These are phyloP conservation scores for Hycleus cichorii DNA, from an alignment of 1,140 invertebrate genomes.

Conservation along the genomic window DNA sequence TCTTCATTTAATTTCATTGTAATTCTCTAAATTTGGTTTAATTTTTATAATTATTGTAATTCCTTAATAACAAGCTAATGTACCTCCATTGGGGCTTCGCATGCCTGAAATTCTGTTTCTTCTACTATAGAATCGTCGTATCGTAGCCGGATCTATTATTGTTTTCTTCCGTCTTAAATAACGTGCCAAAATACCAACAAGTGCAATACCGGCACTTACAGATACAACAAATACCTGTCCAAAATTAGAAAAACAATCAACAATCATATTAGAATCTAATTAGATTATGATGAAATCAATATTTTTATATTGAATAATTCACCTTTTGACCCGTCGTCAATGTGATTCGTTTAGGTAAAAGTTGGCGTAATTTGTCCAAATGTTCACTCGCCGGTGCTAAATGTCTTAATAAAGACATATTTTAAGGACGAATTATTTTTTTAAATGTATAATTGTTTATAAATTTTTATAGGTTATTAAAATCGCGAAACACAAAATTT, in stretches of 20 bases:
- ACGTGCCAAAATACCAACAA: conserved; percentile 53
- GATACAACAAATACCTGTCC: conserved; percentile 44
- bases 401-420: conserved; percentile 36
- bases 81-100: conserved; percentile 57
- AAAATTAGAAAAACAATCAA: conserved; percentile 4
- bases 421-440: too few relatives aligned
- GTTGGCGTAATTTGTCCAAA: conserved; percentile 27
- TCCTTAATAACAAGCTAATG: too few relatives aligned
- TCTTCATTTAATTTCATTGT: too few relatives aligned
- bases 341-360: conserved; percentile 27
- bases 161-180: conserved; percentile 52
- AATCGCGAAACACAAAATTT: not conserved
- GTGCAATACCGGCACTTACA: conserved; percentile 47
- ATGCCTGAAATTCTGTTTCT: conserved; percentile 50
- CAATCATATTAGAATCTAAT: not conserved
- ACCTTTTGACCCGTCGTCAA: conserved; percentile 39
- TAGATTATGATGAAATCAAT: not conserved
- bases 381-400: conserved; percentile 30
- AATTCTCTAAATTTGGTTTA: too few relatives aligned
- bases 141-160: conserved; percentile 44
- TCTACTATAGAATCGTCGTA: conserved; percentile 46
- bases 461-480: not conserved
- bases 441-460: conserved; percentile 8
- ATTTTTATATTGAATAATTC: not conserved
- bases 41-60: too few relatives aligned